A percentile compares a stretch with the other conserved stretches of the same genome.
These are phyloP conservation scores for Drosophila eohydei DNA, from an alignment of 2,888 invertebrate species.

Conservation along the genomic window DNA sequence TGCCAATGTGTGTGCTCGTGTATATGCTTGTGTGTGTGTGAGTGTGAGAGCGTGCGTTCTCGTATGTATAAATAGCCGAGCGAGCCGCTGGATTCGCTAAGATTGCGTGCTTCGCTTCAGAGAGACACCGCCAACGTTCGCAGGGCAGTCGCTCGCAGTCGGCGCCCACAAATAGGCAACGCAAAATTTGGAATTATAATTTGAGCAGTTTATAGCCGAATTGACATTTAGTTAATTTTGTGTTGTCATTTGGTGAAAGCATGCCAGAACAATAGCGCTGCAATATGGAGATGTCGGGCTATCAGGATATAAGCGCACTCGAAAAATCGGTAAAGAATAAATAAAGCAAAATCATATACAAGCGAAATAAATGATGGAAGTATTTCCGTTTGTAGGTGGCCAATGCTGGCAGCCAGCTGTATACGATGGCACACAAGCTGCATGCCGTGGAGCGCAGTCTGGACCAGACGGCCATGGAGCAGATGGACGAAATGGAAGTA, in stretches of 20 bases:
- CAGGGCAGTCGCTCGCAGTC: conserved; percentile 32
- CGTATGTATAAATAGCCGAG: conserved; percentile 71
- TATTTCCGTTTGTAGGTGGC: conserved; percentile 87
- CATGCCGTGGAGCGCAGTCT: conserved; percentile 88
- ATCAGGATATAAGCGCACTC: conserved; percentile 81
- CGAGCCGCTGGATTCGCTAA: conserved; percentile 57
- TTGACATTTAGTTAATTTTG: conserved; percentile 7
- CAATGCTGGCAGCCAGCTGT: conserved; percentile 90
- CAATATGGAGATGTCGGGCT: conserved; percentile 69
- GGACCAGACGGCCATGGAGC: conserved; percentile 77
- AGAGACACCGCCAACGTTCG: conserved; percentile 26
- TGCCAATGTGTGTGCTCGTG: conserved; percentile 23
- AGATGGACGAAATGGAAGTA: conserved; percentile 88
- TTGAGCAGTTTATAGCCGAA: conserved; percentile 22
- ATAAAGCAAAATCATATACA: background rate
- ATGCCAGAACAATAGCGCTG: conserved; percentile 41
- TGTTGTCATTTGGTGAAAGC: background rate
- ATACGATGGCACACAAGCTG: conserved; percentile 90
- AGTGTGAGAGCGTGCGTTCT: conserved; percentile 19
- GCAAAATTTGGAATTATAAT: conserved; percentile 11
- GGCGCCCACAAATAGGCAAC: conserved; percentile 53
- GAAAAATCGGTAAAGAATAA: conserved; percentile 78
- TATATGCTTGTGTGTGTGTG: conserved; percentile 28
- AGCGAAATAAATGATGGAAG: background rate
- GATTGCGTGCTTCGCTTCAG: conserved; percentile 48